Conservation (phyloP, 2,797 vertebrate species). For the Oceanodroma leucorhoa region DNA sequence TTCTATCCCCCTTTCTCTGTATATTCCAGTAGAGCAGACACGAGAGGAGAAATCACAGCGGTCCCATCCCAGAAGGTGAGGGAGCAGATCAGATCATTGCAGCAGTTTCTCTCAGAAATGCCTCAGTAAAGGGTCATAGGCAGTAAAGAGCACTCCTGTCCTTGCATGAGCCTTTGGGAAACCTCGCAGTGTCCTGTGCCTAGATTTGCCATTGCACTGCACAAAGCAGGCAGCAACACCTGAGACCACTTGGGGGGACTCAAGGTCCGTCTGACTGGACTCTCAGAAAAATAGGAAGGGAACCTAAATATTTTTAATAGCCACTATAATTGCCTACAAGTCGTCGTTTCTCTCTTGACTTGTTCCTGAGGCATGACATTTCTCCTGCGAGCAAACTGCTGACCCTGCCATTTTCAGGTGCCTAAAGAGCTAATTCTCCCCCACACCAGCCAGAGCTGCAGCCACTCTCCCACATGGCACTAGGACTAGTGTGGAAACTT, state of each 20-base stretch:
- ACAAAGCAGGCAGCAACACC: background rate
- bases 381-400: background rate
- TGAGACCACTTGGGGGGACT: background rate
- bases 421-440: background rate
- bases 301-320: background rate
- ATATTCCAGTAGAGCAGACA: background rate
- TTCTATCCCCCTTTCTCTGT: background rate
- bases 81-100: background rate
- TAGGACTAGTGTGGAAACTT: background rate
- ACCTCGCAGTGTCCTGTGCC: background rate
- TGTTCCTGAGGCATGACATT: background rate
- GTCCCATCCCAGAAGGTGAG: background rate
- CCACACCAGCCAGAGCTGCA: background rate
- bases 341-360: background rate
- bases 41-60: background rate
- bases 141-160: background rate
- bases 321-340: background rate
- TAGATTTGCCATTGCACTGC: background rate
- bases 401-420: background rate
- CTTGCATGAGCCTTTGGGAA: background rate
- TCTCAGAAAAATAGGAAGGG: background rate
- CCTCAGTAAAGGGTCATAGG: background rate
- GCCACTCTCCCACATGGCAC: background rate
- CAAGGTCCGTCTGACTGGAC: background rate
- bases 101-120: background rate